Percentiles rank a stretch among this genome's conserved stretches.
Evolutionary conservation across 2,888 invertebrate species (phyloP).

Genomic region (Ypsolopha sequella): DNA sequence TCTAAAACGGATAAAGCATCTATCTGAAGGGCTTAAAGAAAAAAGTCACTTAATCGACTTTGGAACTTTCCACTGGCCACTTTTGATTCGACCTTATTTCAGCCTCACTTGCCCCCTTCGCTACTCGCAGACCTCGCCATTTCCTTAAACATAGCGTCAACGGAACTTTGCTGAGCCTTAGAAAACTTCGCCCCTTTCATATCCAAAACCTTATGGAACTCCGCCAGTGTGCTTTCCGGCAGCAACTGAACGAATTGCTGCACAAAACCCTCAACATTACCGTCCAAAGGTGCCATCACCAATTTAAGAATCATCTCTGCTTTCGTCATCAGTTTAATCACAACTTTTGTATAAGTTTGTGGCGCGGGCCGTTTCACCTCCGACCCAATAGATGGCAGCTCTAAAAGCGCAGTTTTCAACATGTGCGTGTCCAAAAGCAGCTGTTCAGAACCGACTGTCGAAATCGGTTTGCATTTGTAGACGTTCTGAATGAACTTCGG

Average conservation of each 20-base stretch:
- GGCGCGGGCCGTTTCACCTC: slow-evolving; percentile 91
- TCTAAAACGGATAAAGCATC: too few species aligned
- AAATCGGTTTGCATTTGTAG: slow-evolving; percentile 91
- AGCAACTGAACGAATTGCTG: slow-evolving; percentile 91
- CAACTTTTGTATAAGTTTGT: slow-evolving; percentile 82
- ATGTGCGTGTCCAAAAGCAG: slow-evolving; percentile 93
- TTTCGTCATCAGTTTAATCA: slow-evolving; percentile 93
- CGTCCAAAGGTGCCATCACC: slow-evolving; percentile 93
- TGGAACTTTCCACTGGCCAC: too few species aligned
- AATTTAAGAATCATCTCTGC: slow-evolving; percentile 99
- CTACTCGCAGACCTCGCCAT: too few species aligned
- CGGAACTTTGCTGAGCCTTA: slow-evolving; percentile 32
- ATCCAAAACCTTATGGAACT: slow-evolving; percentile 94
- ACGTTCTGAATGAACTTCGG: slow-evolving; percentile 93
- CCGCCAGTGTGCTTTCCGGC: slow-evolving; percentile 88
- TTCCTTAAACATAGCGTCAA: slow-evolving; percentile 23
- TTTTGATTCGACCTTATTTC: too few species aligned
- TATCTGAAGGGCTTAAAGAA: too few species aligned
- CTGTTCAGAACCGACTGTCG: slow-evolving; percentile 94
- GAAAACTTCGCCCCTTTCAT: slow-evolving; percentile 85
- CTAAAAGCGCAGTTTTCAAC: slow-evolving; percentile 92
- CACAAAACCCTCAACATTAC: slow-evolving; percentile 79
- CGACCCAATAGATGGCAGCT: slow-evolving; percentile 93
- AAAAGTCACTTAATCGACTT: too few species aligned
- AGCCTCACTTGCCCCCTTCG: too few species aligned